Evolutionary conservation across 1,140 invertebrate genomes (phyloP).

Genomic region (Nasonia vitripennis): DNA sequence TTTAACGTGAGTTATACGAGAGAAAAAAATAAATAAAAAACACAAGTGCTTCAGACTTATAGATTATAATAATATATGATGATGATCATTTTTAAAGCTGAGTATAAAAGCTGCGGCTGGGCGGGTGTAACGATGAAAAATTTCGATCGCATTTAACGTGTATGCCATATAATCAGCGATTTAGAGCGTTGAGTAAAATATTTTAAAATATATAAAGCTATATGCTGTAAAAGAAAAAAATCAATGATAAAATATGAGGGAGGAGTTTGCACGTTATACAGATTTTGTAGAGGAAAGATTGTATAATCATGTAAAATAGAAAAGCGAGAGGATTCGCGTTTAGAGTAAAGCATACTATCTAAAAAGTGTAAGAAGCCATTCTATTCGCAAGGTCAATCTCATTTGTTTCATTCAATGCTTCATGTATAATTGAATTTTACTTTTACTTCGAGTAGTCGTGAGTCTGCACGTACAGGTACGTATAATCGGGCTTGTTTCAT

Average conservation of each 20-base stretch:
- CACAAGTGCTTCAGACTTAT: constrained; percentile 24
- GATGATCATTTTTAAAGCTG: background rate
- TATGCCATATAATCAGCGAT: constrained; percentile 34
- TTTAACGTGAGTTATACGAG: background rate
- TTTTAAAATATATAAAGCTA: constrained; percentile 8
- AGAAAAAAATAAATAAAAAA: background rate
- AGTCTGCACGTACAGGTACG: constrained; percentile 54
- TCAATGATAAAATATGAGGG: background rate
- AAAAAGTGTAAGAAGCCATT: constrained; percentile 29
- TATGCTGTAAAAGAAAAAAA: background rate
- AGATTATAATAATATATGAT: background rate
- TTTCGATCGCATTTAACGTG: background rate
- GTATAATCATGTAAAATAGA: constrained; percentile 27
- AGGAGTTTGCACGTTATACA: constrained; percentile 1
- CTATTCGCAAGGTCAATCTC: constrained; percentile 6
- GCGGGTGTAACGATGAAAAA: background rate
- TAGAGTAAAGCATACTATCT: background rate
- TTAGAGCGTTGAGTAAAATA: constrained; percentile 8
- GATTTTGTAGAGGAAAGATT: background rate
- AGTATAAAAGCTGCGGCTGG: background rate
- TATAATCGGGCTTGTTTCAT: constrained; percentile 60
- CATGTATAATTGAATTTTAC: constrained; percentile 31
- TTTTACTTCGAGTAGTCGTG: constrained; percentile 23
- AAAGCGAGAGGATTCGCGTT: constrained; percentile 5
- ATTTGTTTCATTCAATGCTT: constrained; percentile 14